Conservation (phyloP, 2,888 invertebrate genomes). For the Julus scandinavius region DNA sequence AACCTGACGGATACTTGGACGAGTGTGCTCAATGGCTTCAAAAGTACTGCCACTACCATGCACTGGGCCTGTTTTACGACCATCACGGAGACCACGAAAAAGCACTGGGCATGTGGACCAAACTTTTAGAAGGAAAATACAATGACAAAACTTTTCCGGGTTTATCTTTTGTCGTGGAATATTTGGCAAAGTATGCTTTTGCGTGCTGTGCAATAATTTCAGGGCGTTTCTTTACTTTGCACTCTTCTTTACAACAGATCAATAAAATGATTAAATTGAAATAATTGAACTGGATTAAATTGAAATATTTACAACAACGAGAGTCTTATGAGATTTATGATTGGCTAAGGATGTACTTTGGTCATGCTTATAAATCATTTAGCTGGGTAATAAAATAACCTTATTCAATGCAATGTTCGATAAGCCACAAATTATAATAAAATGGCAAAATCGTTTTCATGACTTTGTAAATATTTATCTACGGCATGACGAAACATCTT, state of each 20-base stretch:
- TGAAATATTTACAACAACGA: too few relatives aligned
- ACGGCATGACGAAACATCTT: too few relatives aligned
- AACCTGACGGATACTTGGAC: slow-evolving; percentile 58
- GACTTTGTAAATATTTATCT: too few relatives aligned
- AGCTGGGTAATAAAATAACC: too few relatives aligned
- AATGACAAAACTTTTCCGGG: slow-evolving; percentile 67
- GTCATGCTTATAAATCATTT: too few relatives aligned
- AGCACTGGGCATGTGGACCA: slow-evolving; percentile 67
- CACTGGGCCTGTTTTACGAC: slow-evolving; percentile 66
- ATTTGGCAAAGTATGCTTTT: slow-evolving; percentile 65
- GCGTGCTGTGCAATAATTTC: not conserved
- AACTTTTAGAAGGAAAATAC: slow-evolving; percentile 65
- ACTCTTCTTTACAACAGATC: not conserved
- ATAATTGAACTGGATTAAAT: too few relatives aligned
- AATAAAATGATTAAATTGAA: not conserved
- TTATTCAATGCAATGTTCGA: too few relatives aligned
- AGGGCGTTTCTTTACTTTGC: not conserved
- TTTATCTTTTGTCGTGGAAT: slow-evolving; percentile 65
- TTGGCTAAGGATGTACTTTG: too few relatives aligned
- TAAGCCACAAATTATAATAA: too few relatives aligned
- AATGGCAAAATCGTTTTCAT: too few relatives aligned
- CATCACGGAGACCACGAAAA: slow-evolving; percentile 65
- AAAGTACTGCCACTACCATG: slow-evolving; percentile 65
- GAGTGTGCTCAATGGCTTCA: slow-evolving; percentile 24
- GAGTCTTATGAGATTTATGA: too few relatives aligned